Evolutionary conservation across 2,888 invertebrate genomes (phyloP).

Genomic region (Tortricodes alternella): DNA sequence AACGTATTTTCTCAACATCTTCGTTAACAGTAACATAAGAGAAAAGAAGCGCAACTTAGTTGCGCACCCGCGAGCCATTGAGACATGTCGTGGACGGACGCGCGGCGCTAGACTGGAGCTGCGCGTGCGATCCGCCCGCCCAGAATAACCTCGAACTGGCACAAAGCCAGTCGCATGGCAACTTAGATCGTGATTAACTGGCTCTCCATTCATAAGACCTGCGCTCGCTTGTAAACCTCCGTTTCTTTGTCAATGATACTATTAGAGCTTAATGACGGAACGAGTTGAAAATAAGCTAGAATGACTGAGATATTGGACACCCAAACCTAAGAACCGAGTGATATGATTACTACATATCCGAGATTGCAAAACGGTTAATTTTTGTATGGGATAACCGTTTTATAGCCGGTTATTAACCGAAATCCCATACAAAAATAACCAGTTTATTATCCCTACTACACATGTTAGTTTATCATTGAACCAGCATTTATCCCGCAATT

Average conservation of each 20-base stretch:
- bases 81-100: constrained; percentile 42
- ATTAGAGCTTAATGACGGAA: background rate
- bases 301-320: no score
- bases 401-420: no score
- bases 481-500: no score
- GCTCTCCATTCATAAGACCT: constrained; percentile 71
- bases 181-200: constrained; percentile 40
- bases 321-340: no score
- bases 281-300: background rate
- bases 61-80: constrained; percentile 11
- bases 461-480: no score
- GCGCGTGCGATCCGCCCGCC: constrained; percentile 72
- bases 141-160: constrained; percentile 70
- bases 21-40: constrained; percentile 8
- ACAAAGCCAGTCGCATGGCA: constrained; percentile 60
- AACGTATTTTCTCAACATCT: constrained; percentile 16
- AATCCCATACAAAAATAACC: no score
- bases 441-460: no score
- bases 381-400: no score
- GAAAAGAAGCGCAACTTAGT: constrained; percentile 14
- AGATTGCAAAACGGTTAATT: no score
- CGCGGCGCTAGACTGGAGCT: constrained; percentile 68
- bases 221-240: constrained; percentile 34
- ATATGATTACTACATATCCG: no score
- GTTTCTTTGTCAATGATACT: background rate